Conservation (phyloP, 2,113 vertebrate genomes). For the Oxyura jamaicensis region DNA sequence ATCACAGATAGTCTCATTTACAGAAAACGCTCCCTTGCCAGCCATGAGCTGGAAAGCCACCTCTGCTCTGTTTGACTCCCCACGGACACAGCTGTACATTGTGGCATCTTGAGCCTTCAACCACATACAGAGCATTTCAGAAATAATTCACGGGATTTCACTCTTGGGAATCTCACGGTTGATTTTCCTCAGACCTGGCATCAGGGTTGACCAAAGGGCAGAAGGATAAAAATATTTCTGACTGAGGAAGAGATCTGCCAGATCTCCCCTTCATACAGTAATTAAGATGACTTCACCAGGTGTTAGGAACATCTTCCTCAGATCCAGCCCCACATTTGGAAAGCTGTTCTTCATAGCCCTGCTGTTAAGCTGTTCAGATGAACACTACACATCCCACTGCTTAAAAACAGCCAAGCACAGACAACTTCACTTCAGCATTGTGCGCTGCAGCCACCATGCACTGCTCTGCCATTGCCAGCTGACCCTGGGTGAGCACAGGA, state of each 20-base stretch:
- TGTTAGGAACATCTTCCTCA: background rate
- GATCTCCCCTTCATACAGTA: background rate
- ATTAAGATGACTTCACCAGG: background rate
- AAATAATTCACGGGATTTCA: background rate
- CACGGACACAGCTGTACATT: background rate
- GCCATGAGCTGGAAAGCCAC: background rate
- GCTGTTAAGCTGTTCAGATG: background rate
- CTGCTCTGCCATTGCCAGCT: background rate
- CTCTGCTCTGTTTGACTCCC: background rate
- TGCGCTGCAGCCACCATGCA: background rate
- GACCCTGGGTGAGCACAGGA: background rate
- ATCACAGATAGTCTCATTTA: background rate
- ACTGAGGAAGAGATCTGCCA: background rate
- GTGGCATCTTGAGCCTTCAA: background rate
- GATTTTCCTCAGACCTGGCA: background rate
- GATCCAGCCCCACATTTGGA: background rate
- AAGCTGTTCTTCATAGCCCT: background rate
- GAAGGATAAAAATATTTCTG: background rate
- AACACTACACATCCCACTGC: background rate
- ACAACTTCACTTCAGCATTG: background rate
- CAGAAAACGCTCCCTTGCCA: background rate
- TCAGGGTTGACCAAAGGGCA: background rate
- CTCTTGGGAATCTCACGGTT: background rate
- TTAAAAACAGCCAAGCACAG: background rate
- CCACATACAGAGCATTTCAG: background rate